Base-by-base conservation (phyloP, 2,888 invertebrate genomes). In the Endotricha flammealis region DNA sequence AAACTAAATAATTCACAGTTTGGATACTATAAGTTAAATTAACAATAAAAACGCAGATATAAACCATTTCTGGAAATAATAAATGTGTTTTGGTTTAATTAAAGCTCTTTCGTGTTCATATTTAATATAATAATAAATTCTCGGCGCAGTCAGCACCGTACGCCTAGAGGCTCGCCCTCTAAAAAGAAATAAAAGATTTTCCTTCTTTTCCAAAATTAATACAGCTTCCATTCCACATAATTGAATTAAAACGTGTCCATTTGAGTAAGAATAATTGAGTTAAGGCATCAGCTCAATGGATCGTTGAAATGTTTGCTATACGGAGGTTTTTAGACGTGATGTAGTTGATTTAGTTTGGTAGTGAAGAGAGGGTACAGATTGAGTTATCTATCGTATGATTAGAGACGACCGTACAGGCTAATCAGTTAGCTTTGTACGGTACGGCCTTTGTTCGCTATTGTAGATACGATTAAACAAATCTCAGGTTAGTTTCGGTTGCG, bases 331-430 rank as follows among this genome's bases (percentile, higher is more conserved):
- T 16, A 6, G 16, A 4, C 16, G 16, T 16, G 6, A 3, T 16
- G 16, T 16, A 16, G 6, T 3, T 16, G 16, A 57, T 54, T 57
- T 47, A 33, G 44, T 54, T 57, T 31, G 27, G 8, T 31, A 31
- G 30, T 16, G 10, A 31, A 10, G 17, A 52, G 50, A 50, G 50
- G 48, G 53, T 56, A 58, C 65, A 59, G 64, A 68, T 67, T 65
- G 62, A 61, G 58, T 68, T 68, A 67, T 61, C 61, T 61, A 53
- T 59, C 63, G 64, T 62, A 57, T 55, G 66, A 67, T 69, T 65
- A 66, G 53, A 51, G 57, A 57, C 41, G 58, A 53, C 54, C 50
- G 53, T 51, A 57, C 57, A 55, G 65, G 64, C 60, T 65, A 69
- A 65, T 70, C 59, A 61, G 47, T 43, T 41, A 42, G 48, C 44